Evolutionary conservation across 2,797 vertebrate species (phyloP), one percentile per base, ranked within the genome.

Genomic region (Halcyon leucocephala): DNA sequence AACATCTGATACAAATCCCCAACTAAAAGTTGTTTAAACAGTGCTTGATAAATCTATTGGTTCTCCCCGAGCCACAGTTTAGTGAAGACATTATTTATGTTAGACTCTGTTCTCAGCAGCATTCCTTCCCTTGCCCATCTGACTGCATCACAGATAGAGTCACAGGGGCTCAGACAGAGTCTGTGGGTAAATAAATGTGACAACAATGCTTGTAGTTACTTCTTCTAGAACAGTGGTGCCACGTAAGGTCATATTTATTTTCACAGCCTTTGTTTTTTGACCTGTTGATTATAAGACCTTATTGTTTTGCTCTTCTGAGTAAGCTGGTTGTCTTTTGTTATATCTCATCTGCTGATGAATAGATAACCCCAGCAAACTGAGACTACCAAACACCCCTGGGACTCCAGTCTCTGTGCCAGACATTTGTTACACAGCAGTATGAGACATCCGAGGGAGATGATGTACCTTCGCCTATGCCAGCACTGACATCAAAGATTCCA

Each of bases 211-310:
- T 84, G 77, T 82, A 93, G 58, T 84, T 90, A 66, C 83, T 79
- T 39, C 88, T 92, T 66, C 87, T 79, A 19, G 79, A 90, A 70
- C 73, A 79, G 39, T 3, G 2, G 31, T 84, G 81, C 58, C 86
- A 82, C 1, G 0, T 79, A 92, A 94, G 85, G 88, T 91, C 88
- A 28, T 89, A 93, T 92, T 96, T 96, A 96, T 96, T 97, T 97
- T 95, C 73, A 64, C 41, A 79, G 86, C 66, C 82, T 95, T 95
- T 96, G 86, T 88, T 96, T 96, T 95, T 72, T 62, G 80, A 92
- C 94, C 88, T 94, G 94, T 95, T 94, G 95, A 93, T 92, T 94
- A 7, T 90, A 95, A 95, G 93, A 94, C 80, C 71, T 84, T 88
- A 93, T 94, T 82, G 66, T 96, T 96, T 96, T 72, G 42, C 83